phyloP scores from a whole-genome alignment of 2,113 vertebrate genomes.

The Montifringilla adamsi region DNA sequence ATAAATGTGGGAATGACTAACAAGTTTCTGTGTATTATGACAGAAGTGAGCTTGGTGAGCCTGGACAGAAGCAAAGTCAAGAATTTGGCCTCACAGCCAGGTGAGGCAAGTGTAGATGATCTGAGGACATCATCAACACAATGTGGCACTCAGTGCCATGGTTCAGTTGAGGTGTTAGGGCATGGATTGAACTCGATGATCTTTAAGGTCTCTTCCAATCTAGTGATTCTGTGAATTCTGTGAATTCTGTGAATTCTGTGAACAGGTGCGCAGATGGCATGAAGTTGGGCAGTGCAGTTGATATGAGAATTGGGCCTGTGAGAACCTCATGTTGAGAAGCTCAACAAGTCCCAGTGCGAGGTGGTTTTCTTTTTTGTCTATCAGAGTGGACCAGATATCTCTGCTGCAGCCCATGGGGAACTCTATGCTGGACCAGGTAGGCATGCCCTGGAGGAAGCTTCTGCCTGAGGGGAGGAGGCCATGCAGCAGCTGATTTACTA shows the following conservation, averaged over 20 bases:
- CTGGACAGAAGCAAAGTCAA: not conserved
- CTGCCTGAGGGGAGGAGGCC: not conserved
- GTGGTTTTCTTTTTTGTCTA: not conserved
- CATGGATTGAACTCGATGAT: too few species aligned
- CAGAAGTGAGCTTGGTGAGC: not conserved
- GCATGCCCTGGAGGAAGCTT: not conserved
- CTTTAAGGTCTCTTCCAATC: too few species aligned
- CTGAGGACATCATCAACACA: not conserved
- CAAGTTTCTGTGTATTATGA: not conserved
- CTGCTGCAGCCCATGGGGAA: rapidly evolving
- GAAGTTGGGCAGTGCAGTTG: not conserved
- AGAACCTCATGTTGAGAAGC: not conserved
- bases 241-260: too few species aligned
- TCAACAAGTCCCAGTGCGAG: not conserved
- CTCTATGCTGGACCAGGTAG: not conserved
- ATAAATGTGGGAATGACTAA: not conserved
- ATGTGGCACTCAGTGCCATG: too few species aligned
- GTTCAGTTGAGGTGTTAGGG: too few species aligned
- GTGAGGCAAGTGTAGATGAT: not conserved
- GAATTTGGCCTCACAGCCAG: not conserved
- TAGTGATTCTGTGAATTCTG: too few species aligned
- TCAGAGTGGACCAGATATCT: not conserved
- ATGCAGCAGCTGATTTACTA: not conserved
- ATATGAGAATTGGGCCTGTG: rapidly evolving
- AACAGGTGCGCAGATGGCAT: not conserved